Conservation (phyloP, 1,140 invertebrate genomes). For the Drosophila setifemur region DNA sequence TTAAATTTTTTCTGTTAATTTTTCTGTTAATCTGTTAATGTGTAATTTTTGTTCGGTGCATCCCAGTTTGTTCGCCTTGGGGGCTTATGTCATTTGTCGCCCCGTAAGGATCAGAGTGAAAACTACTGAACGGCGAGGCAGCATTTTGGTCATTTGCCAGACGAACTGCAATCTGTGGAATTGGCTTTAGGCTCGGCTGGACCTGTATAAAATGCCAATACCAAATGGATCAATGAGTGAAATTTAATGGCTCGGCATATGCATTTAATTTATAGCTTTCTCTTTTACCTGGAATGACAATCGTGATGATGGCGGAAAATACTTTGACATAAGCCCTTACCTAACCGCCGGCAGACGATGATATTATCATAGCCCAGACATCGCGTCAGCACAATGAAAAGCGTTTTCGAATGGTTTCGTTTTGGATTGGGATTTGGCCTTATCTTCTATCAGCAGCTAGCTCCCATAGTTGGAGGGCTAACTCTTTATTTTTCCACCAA, state of each 20-base stretch:
- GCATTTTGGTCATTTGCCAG: slow-evolving; percentile 21
- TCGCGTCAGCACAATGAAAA: slow-evolving; percentile 37
- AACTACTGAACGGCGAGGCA: neutral
- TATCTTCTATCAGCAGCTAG: slow-evolving; percentile 30
- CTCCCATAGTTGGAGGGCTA: slow-evolving; percentile 47
- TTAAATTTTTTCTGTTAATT: too few relatives aligned
- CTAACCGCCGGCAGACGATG: slow-evolving; percentile 31
- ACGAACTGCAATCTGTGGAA: slow-evolving; percentile 27
- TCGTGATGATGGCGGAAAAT: slow-evolving; percentile 26
- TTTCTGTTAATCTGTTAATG: too few relatives aligned
- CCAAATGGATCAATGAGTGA: slow-evolving; percentile 55
- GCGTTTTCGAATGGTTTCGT: slow-evolving; percentile 19
- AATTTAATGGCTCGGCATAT: slow-evolving; percentile 39
- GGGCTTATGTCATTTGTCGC: slow-evolving; percentile 69
- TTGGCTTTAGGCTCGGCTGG: slow-evolving; percentile 13
- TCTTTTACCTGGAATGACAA: slow-evolving; percentile 33
- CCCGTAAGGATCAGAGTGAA: slow-evolving; percentile 12
- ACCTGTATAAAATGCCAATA: slow-evolving; percentile 46
- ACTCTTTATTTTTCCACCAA: too few relatives aligned
- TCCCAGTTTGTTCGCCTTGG: slow-evolving; percentile 26
- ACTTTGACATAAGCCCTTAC: slow-evolving; percentile 42
- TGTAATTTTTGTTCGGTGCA: neutral
- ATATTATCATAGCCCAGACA: slow-evolving; percentile 51
- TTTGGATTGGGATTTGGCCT: neutral
- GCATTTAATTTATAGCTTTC: slow-evolving; percentile 43